phyloP scores from a whole-genome alignment of 1,140 invertebrate species.

The Sinella curviseta region DNA sequence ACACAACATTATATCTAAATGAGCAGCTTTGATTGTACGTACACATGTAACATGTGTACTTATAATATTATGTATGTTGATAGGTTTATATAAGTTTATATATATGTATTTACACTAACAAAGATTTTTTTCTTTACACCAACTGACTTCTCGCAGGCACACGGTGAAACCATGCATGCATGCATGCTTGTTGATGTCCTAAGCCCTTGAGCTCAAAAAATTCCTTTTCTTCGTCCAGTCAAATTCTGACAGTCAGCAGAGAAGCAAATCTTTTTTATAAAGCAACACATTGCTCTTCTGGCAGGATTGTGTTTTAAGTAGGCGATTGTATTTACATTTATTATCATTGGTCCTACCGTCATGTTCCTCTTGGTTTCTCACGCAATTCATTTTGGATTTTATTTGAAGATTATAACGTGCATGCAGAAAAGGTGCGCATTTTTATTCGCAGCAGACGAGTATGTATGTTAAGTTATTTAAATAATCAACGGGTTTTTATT shows the following conservation, averaged over 20 bases:
- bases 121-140: background rate
- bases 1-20: background rate
- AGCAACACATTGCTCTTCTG: background rate
- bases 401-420: too few relatives aligned
- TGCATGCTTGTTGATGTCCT: background rate
- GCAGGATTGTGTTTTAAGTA: too few relatives aligned
- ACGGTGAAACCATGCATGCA: background rate
- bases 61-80: background rate
- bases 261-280: background rate
- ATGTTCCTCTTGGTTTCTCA: too few relatives aligned
- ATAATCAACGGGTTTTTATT: too few relatives aligned
- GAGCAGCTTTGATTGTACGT: background rate
- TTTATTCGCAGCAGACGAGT: too few relatives aligned
- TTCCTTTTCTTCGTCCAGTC: background rate
- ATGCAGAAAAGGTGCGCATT: too few relatives aligned
- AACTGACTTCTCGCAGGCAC: background rate
- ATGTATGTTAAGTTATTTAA: too few relatives aligned
- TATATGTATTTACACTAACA: background rate
- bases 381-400: too few relatives aligned
- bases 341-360: too few relatives aligned
- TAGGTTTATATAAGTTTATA: background rate
- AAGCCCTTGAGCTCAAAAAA: constrained; percentile 5
- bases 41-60: background rate
- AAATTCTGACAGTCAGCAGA: constrained; percentile 3
- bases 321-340: too few relatives aligned